A percentile compares a stretch with the other conserved stretches of the same genome.
Conservation (phyloP, 2,113 vertebrate genomes). For the Poecile atricapillus region DNA sequence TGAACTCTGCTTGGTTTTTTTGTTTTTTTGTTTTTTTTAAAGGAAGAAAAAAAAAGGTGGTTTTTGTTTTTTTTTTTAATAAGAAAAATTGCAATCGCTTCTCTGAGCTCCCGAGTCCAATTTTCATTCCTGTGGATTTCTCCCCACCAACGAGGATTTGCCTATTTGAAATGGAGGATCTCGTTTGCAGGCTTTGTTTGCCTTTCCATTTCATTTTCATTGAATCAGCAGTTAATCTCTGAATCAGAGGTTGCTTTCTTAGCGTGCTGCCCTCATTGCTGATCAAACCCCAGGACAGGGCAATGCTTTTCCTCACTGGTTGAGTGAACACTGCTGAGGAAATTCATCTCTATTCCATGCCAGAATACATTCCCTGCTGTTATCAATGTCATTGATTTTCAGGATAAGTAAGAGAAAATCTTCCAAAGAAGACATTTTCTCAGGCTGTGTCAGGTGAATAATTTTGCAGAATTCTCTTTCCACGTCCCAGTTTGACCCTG, state of each 20-base stretch:
- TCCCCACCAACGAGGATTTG: neutral
- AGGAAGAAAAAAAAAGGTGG: too few species aligned
- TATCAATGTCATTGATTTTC: neutral
- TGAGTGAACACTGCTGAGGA: neutral
- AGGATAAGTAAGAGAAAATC: neutral
- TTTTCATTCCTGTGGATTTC: constrained; percentile 33
- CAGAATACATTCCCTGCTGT: neutral
- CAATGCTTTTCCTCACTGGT: neutral
- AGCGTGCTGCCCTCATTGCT: neutral
- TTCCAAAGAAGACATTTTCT: neutral
- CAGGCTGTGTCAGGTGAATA: neutral
- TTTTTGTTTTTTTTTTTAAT: neutral
- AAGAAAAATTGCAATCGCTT: neutral
- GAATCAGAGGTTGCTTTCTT: neutral
- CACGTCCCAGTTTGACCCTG: neutral
- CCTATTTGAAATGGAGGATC: neutral
- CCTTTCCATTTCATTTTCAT: neutral
- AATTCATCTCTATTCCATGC: neutral
- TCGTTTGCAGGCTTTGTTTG: constrained; percentile 7
- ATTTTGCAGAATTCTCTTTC: neutral
- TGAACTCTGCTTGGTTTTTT: neutral
- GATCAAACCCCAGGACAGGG: neutral
- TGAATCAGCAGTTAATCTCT: neutral
- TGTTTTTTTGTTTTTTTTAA: too few species aligned
- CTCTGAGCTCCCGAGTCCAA: neutral